A percentile compares a stretch with the other conserved stretches of the same genome.
Conservation (phyloP, 1,140 invertebrate genomes). For the Magallana angulata region DNA sequence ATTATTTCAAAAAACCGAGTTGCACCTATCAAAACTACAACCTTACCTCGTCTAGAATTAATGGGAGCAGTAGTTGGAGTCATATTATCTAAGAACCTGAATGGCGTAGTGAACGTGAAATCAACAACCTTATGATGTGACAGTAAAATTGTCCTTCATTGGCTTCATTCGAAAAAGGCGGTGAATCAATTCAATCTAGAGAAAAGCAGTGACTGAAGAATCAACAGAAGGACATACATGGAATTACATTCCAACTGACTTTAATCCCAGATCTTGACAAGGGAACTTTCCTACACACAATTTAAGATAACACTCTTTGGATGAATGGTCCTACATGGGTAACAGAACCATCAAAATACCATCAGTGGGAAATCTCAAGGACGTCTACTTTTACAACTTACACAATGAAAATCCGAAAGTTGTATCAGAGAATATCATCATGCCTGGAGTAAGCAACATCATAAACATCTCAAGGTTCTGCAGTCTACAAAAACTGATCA, state of each 20-base stretch:
- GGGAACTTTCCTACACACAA: neutral
- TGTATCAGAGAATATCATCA: neutral
- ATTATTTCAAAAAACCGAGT: constrained; percentile 17
- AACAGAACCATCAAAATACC: neutral
- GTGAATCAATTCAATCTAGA: constrained; percentile 4
- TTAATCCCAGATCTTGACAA: constrained; percentile 43
- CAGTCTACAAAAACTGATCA: neutral
- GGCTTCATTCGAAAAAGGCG: neutral
- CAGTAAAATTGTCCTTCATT: constrained; percentile 19
- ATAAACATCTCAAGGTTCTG: neutral
- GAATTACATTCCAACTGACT: constrained; percentile 19
- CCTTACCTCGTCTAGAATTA: neutral
- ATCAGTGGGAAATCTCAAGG: neutral
- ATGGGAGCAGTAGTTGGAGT: constrained; percentile 45
- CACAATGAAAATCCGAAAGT: neutral
- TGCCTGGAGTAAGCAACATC: constrained; percentile 22
- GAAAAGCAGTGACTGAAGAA: constrained; percentile 23
- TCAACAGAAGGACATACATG: constrained; percentile 20
- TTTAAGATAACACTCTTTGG: constrained; percentile 24
- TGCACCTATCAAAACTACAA: neutral
- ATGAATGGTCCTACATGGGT: constrained; percentile 40
- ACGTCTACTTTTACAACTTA: neutral
- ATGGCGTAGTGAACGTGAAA: constrained; percentile 7
- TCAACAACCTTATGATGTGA: neutral
- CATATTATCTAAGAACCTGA: constrained; percentile 46